These are phyloP conservation scores for Philopedon plagiatum DNA, from an alignment of 2,888 invertebrate genomes.

Conservation along the genomic window DNA sequence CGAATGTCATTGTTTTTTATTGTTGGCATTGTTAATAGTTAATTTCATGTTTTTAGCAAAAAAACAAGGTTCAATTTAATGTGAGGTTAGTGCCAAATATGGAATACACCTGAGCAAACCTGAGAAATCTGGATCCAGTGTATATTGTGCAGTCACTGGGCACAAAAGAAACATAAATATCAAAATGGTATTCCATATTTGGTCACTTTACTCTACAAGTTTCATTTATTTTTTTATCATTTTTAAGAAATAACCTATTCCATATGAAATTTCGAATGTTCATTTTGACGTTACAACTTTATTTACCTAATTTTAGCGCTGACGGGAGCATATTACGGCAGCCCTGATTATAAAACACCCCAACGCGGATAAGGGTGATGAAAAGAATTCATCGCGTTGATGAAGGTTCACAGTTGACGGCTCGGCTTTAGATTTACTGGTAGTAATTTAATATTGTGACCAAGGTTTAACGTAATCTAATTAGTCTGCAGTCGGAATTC, in stretches of 20 bases:
- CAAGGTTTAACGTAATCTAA: background rate
- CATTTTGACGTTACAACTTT: background rate
- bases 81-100: no score
- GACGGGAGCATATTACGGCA: background rate
- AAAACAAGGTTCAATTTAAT: no score
- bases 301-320: background rate
- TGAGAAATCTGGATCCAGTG: no score
- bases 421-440: background rate
- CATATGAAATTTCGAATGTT: background rate
- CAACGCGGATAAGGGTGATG: slow-evolving; percentile 3
- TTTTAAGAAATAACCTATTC: background rate
- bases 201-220: no score
- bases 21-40: no score
- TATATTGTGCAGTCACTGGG: no score
- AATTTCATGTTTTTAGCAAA: no score
- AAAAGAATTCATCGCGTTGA: slow-evolving; percentile 14
- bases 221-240: no score
- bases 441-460: background rate
- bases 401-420: slow-evolving; percentile 12
- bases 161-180: no score
- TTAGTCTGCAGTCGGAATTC: slow-evolving; percentile 1
- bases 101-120: no score
- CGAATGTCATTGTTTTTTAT: no score
- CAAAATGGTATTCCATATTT: no score
- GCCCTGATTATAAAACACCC: slow-evolving; percentile 7